Percentiles rank a stretch among this genome's conserved stretches.
These are phyloP conservation scores for Meleagris gallopavo DNA, from an alignment of 2,113 vertebrate species.

Conservation along the genomic window DNA sequence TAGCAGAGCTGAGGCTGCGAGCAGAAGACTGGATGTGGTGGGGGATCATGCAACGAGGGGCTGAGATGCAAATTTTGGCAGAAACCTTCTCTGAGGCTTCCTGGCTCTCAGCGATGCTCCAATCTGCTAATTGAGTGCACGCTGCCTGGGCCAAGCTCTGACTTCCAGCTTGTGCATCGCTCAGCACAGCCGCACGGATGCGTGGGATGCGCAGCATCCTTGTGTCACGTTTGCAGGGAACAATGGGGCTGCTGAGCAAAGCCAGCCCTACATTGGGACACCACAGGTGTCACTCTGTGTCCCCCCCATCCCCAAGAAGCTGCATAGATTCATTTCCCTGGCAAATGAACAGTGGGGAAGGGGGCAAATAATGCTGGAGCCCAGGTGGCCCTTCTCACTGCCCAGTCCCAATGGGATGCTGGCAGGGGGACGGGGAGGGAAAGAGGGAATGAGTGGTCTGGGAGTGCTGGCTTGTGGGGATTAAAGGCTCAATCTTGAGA, in stretches of 20 bases:
- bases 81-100: background rate
- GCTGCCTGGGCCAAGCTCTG: background rate
- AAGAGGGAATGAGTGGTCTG: background rate
- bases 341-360: background rate
- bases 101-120: background rate
- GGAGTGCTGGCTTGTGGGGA: slow-evolving; percentile 6
- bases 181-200: background rate
- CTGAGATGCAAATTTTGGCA: background rate
- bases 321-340: background rate
- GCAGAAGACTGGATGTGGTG: background rate
- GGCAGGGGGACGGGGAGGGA: background rate
- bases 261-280: background rate
- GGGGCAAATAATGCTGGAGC: background rate
- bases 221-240: accelerated
- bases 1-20: background rate
- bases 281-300: accelerated
- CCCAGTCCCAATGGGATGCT: background rate
- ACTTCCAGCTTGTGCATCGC: background rate
- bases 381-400: background rate
- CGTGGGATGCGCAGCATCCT: background rate
- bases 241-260: background rate
- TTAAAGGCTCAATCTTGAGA: slow-evolving; percentile 44
- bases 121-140: background rate
- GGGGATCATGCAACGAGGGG: background rate
- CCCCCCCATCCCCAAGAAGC: background rate